phyloP scores from a whole-genome alignment of 2,888 invertebrate species.

The Erynnis tages region DNA sequence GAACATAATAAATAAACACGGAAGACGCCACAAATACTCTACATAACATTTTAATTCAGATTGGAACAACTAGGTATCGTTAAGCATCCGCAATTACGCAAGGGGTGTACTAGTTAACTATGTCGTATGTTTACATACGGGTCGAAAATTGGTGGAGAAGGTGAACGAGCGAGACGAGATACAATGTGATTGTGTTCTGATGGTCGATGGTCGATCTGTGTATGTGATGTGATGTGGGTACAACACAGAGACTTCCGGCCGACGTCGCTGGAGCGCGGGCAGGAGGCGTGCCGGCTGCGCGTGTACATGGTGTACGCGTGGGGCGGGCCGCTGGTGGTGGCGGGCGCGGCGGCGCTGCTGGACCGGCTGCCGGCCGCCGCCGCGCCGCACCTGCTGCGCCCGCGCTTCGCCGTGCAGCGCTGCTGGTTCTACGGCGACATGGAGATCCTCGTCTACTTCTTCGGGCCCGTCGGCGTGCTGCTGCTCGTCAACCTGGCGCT shows the following conservation, averaged over 20 bases:
- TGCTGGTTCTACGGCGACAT: slow-evolving; percentile 94
- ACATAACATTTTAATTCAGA: too few relatives aligned
- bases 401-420: slow-evolving; percentile 88
- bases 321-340: slow-evolving; percentile 90
- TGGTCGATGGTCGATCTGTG: background rate
- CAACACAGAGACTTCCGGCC: slow-evolving; percentile 88
- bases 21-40: too few relatives aligned
- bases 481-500: slow-evolving; percentile 89
- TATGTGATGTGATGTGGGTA: background rate
- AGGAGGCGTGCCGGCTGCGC: slow-evolving; percentile 89
- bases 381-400: slow-evolving; percentile 84
- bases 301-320: slow-evolving; percentile 92
- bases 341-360: slow-evolving; percentile 87
- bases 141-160: too few relatives aligned
- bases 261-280: slow-evolving; percentile 91
- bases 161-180: too few relatives aligned
- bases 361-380: slow-evolving; percentile 83
- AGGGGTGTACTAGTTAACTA: too few relatives aligned
- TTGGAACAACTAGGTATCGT: too few relatives aligned
- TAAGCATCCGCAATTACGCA: too few relatives aligned
- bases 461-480: slow-evolving; percentile 90
- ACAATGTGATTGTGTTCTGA: too few relatives aligned
- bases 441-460: slow-evolving; percentile 92
- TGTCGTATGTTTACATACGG: too few relatives aligned
- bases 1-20: too few relatives aligned